Percentiles rank a stretch among this genome's conserved stretches.
These are phyloP conservation scores for Drosophila funebris DNA, from an alignment of 1,140 invertebrate genomes.

Conservation along the genomic window DNA sequence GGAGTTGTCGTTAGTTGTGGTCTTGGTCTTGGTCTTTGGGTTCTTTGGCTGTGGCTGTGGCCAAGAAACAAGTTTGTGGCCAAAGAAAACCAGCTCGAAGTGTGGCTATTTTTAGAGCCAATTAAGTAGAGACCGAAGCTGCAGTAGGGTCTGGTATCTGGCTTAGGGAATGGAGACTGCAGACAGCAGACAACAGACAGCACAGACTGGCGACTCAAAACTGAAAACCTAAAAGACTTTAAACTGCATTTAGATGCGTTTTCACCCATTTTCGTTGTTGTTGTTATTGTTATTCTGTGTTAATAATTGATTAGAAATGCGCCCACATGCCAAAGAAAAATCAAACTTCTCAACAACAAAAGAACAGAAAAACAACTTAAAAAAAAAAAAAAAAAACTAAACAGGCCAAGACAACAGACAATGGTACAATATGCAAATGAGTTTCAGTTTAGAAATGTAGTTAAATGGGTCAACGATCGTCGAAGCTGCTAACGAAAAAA, in stretches of 20 bases:
- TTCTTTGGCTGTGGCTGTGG: conserved; percentile 22
- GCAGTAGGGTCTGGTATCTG: conserved; percentile 7
- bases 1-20: conserved; percentile 8
- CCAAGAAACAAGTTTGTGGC: conserved; percentile 51
- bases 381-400: conserved; percentile 1
- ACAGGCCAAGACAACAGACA: no score
- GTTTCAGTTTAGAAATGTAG: conserved; percentile 49
- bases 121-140: conserved; percentile 52
- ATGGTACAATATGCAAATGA: conserved; percentile 56
- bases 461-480: conserved; percentile 67
- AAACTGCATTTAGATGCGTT: conserved; percentile 44
- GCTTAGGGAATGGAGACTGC: neutral
- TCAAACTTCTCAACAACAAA: no score
- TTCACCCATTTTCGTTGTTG: conserved; percentile 41
- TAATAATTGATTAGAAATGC: conserved; percentile 75
- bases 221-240: neutral
- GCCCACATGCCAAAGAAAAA: conserved; percentile 16
- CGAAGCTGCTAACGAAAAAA: neutral
- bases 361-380: no score
- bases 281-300: conserved; percentile 23
- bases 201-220: conserved; percentile 2
- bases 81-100: conserved; percentile 59
- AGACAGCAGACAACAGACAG: neutral
- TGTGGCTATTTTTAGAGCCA: conserved; percentile 74
- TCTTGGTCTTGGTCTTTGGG: conserved; percentile 27